phyloP scores from a whole-genome alignment of 2,888 invertebrate species.

The Aleiodes alternator region DNA sequence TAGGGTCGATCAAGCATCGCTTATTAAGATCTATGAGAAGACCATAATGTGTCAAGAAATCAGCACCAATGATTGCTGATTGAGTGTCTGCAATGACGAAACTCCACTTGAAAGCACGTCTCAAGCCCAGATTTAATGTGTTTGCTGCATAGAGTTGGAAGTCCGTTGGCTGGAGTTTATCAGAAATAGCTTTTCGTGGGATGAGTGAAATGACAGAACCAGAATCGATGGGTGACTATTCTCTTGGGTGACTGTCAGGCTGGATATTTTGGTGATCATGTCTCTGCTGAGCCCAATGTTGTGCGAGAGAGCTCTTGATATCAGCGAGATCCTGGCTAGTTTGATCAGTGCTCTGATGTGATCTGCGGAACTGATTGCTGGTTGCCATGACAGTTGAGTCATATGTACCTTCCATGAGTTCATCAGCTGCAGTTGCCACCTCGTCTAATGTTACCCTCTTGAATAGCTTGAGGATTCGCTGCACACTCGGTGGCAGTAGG shows the following conservation, averaged over 20 bases:
- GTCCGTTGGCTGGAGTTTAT: background rate
- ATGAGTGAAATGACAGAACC: constrained; percentile 44
- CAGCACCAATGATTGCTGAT: constrained; percentile 38
- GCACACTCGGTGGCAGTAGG: background rate
- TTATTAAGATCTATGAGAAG: constrained; percentile 28
- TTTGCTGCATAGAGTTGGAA: constrained; percentile 31
- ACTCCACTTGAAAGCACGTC: constrained; percentile 29
- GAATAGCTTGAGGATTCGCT: background rate
- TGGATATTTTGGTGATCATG: too few species aligned
- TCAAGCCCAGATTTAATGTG: constrained; percentile 1
- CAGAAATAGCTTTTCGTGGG: constrained; percentile 20
- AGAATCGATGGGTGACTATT: constrained; percentile 38
- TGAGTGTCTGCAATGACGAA: constrained; percentile 41
- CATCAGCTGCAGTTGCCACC: background rate
- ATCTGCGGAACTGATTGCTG: too few species aligned
- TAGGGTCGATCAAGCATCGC: constrained; percentile 1
- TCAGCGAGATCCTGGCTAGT: too few species aligned
- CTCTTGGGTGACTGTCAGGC: too few species aligned
- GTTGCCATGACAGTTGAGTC: too few species aligned
- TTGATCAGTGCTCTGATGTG: too few species aligned
- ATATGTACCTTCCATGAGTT: background rate
- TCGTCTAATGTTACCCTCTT: background rate
- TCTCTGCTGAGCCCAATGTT: too few species aligned
- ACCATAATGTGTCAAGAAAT: constrained; percentile 12
- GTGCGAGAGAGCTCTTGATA: too few species aligned